Conservation (phyloP, 2,113 vertebrate genomes). For the Ibidorhyncha struthersii region DNA sequence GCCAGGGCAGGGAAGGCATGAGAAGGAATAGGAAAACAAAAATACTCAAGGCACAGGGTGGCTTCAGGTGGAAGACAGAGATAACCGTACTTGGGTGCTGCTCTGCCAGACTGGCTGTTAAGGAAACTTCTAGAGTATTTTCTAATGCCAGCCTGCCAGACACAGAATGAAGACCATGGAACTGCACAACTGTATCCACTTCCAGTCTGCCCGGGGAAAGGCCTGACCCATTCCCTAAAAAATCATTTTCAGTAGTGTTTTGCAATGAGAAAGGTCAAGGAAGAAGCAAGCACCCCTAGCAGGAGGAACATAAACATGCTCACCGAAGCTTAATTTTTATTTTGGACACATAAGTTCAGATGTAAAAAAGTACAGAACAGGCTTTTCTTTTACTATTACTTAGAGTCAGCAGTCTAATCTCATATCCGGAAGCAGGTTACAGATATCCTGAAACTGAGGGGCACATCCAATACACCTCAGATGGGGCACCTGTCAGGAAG, state of each 20-base stretch:
- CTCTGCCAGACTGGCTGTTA: not conserved
- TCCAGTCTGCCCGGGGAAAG: not conserved
- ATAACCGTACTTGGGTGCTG: not conserved
- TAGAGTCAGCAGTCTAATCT: not conserved
- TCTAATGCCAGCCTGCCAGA: not conserved
- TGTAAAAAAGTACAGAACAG: not conserved
- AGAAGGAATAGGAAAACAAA: not conserved
- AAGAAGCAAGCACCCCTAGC: not conserved
- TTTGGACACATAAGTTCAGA: not conserved
- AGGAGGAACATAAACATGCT: not conserved
- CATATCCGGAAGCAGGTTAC: not conserved
- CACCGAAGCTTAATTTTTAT: not conserved
- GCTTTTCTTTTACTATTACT: not conserved
- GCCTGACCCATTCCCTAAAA: not conserved
- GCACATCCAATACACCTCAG: accelerated
- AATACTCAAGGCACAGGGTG: not conserved
- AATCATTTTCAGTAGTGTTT: not conserved
- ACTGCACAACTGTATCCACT: not conserved
- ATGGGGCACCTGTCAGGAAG: not conserved
- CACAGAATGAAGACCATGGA: not conserved
- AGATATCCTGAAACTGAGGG: not conserved
- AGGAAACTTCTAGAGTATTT: not conserved
- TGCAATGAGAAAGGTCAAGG: not conserved
- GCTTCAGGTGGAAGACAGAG: not conserved
- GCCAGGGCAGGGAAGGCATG: accelerated